Base-by-base conservation (phyloP, 2,113 vertebrate species). In the Cranoglanis bouderius region DNA sequence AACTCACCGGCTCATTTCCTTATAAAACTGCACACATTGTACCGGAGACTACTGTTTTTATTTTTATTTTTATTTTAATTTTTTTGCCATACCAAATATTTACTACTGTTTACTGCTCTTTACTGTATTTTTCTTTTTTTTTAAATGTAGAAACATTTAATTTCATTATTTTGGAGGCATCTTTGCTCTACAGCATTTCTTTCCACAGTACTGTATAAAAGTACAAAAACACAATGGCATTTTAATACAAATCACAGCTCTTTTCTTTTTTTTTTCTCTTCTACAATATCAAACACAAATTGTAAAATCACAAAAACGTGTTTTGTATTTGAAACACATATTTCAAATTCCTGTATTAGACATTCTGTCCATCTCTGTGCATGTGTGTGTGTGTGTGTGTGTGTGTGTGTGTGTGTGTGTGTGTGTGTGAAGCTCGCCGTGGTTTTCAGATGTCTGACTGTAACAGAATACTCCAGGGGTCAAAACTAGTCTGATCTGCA, bases 331-430 rank as follows among this genome's bases (percentile, higher is more conserved):
- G 19, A 74, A 43, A 72, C 32, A 74, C 38, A 24, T 43, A 4
- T 21, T 43, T 43, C 0, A 43, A 21, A 72, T 72, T 72, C 19
- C 38, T 29, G 24, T 77, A 1, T 49, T 14, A 43, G 21, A 26
- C 38, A 5, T 40, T 75, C n/a, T n/a, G 81, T 70, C 10, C 70
- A 43, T 92, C 87, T 89, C 89, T 90, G 91, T 85, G 38, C 57
- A 75, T 67, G 49, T 65, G 49, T 67, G 53, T 29, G 35, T 70
- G 24, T 70, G 83, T 85, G 93, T 93, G 93, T 92, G 92, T 55
- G 85, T 84, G 63, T 70, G 74, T 59, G 51, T 72, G 57, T 82
- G 24, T 89, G 72, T 78, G 70, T 84, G 49, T 89, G 57, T 67
- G 57, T 84, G 35, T 46, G 43, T 38, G 2, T 18, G 67, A n/a